These are phyloP conservation scores for Ginglymostoma cirratum DNA, from an alignment of 2,113 vertebrate genomes.

Conservation along the genomic window DNA sequence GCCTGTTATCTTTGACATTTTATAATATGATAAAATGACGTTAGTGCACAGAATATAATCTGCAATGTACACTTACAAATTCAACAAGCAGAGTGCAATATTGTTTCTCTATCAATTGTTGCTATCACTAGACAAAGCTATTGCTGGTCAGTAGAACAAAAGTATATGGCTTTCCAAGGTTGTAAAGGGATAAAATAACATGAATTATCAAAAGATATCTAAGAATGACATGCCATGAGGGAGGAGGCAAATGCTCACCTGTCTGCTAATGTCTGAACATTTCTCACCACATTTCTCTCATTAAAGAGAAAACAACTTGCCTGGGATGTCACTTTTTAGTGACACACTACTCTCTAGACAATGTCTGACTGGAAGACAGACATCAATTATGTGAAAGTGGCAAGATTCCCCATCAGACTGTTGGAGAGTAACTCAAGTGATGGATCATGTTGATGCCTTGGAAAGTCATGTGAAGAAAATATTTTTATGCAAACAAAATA, in stretches of 20 bases:
- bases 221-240: not conserved
- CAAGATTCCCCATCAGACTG: not conserved
- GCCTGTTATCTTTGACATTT: not conserved
- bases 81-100: not conserved
- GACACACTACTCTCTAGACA: not conserved
- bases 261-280: not conserved
- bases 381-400: not conserved
- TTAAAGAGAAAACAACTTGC: not conserved
- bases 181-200: slow-evolving; percentile 23
- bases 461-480: not conserved
- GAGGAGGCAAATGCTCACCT: not conserved
- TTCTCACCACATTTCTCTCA: not conserved
- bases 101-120: not conserved
- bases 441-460: not conserved
- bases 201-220: not conserved
- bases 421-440: not conserved
- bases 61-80: slow-evolving; percentile 6
- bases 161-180: not conserved
- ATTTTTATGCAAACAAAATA: not conserved
- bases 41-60: not conserved
- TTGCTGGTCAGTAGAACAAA: not conserved
- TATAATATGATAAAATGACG: not conserved
- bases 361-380: not conserved
- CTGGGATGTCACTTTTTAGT: not conserved
- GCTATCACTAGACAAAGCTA: not conserved